Evolutionary conservation across 2,113 vertebrate genomes (phyloP).

Genomic region (Collichthys lucidus): DNA sequence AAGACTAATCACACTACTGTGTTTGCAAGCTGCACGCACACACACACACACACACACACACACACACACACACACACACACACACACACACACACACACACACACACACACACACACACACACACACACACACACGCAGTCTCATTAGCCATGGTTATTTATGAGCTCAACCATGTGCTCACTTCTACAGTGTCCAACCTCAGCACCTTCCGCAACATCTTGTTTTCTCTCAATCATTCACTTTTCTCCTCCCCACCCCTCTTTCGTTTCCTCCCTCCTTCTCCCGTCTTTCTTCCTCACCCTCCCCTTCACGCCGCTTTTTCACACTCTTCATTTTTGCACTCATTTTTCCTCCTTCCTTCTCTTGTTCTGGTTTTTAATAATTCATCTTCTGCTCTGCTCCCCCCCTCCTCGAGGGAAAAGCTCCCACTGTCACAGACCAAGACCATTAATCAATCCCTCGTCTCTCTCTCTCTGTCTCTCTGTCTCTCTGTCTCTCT

Average conservation of each 20-base stretch:
- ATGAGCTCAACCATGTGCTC: constrained; percentile 69
- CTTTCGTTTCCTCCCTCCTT: neutral
- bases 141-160: constrained; percentile 88
- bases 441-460: constrained; percentile 77
- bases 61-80: neutral
- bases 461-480: constrained; percentile 31
- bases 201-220: constrained; percentile 68
- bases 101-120: neutral
- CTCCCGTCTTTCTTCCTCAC: neutral
- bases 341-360: constrained; percentile 46
- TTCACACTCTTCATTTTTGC: constrained; percentile 34
- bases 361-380: constrained; percentile 77
- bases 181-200: constrained; percentile 58
- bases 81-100: neutral
- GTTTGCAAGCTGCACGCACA: constrained; percentile 10
- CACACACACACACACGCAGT: neutral
- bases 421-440: constrained; percentile 75
- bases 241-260: constrained; percentile 3
- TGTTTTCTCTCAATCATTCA: constrained; percentile 55
- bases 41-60: neutral
- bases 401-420: constrained; percentile 47
- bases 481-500: neutral
- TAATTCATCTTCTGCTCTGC: constrained; percentile 74
- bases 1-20: constrained; percentile 64
- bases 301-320: constrained; percentile 5